A percentile compares a stretch with the other conserved stretches of the same genome.
Conservation (phyloP, 2,797 vertebrate species). For the Tragelaphus oryx region DNA sequence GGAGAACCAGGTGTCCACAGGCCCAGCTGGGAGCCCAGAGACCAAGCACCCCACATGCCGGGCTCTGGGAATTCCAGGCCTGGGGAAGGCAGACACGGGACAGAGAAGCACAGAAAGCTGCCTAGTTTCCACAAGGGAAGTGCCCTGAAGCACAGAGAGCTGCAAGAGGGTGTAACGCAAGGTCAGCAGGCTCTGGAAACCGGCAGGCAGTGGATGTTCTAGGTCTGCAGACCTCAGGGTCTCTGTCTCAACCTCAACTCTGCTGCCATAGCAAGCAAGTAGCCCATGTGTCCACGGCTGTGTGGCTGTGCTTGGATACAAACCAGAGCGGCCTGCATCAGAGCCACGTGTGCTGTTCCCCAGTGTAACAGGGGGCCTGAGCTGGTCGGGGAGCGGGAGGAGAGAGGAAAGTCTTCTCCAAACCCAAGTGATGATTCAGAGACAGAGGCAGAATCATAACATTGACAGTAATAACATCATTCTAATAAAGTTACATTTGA, state of each 20-base stretch:
- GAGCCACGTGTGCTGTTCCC: background rate
- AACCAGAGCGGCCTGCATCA: background rate
- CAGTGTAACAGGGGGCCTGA: background rate
- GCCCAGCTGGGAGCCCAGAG: background rate
- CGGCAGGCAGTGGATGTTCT: background rate
- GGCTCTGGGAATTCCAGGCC: background rate
- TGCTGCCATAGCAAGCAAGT: fast-evolving
- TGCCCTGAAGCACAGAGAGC: background rate
- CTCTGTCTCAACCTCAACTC: background rate
- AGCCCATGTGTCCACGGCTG: fast-evolving
- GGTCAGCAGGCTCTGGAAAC: background rate
- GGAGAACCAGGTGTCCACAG: background rate
- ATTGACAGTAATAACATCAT: background rate
- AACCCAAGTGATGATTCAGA: background rate
- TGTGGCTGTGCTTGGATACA: too few species aligned
- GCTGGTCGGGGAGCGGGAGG: background rate
- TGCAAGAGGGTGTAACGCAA: background rate
- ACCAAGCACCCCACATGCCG: background rate
- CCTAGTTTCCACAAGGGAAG: background rate
- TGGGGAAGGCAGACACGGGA: background rate
- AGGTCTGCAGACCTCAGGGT: background rate
- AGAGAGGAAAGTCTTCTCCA: background rate
- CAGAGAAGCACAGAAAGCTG: background rate
- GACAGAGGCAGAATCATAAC: background rate
- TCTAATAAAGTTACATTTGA: background rate